These are phyloP conservation scores for Theropithecus gelada DNA, from an alignment of 2,113 vertebrate species.

Conservation along the genomic window DNA sequence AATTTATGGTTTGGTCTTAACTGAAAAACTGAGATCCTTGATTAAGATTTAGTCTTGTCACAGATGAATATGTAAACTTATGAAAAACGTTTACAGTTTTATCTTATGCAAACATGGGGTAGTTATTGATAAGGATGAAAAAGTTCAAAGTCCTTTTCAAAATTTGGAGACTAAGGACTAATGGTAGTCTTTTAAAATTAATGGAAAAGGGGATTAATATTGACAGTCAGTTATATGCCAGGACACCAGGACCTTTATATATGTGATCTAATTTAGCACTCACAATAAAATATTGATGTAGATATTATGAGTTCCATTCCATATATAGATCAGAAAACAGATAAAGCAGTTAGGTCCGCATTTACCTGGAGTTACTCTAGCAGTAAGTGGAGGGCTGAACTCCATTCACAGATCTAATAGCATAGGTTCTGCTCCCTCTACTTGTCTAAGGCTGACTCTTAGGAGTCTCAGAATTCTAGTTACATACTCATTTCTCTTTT, in stretches of 20 bases:
- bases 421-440: background rate
- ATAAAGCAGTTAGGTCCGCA: background rate
- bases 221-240: background rate
- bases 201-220: background rate
- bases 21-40: background rate
- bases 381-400: background rate
- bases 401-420: background rate
- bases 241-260: background rate
- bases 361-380: background rate
- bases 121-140: background rate
- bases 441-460: background rate
- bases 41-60: background rate
- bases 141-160: background rate
- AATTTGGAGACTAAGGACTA: background rate
- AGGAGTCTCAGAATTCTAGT: background rate
- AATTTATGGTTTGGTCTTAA: background rate
- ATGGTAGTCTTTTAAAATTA: conserved; percentile 1
- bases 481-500: background rate
- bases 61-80: background rate
- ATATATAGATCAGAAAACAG: background rate
- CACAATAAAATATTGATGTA: background rate
- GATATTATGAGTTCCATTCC: background rate
- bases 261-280: background rate
- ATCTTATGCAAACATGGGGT: background rate
- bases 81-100: background rate